Evolutionary conservation across 1,140 invertebrate species (phyloP), one percentile per base, ranked within the genome.

Genomic region (Scaptomyza graminum): DNA sequence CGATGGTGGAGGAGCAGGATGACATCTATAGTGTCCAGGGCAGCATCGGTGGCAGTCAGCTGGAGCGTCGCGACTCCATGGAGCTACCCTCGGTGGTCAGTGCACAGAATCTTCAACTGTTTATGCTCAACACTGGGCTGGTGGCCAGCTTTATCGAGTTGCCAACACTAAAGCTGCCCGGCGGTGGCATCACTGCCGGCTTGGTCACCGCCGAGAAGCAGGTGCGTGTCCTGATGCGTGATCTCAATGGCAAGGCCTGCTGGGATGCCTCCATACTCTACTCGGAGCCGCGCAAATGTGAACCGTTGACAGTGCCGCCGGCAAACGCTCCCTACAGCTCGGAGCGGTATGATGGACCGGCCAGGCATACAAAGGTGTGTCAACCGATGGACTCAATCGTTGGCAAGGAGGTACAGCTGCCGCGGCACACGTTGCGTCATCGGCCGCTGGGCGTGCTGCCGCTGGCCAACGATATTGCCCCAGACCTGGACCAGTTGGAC

Each of bases 201-300:
- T 70, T 95, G 28, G 92, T 93, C 37, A 95, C 94, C 0, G 94
- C 94, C 9, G 94, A 95, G 68, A 94, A 93, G 79, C 95, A 93
- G 95, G 97, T 98, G 18, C 93, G 98, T 28, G 95, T 99, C 16
- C 93, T 99, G 9, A 92, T 99, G 50, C 93, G 98, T 31, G 98
- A 99, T 92, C 93, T 99, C n/a, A 96, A 96, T 50, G 98, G 98
- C n/a, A 99, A 99, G 93, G 96, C 97, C 52, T 98, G 96, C 74
- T 99, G 98, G 98, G 98, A 99, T 92, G 97, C 96, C 52, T 97
- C 97, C 0, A 96, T 98, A 47, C 93, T 99, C 0, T 97, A 97
- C 90, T 95, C 95, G 85, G 94, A 95, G 74, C 95, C 95, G 0
- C 90, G 93, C 1, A 88, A 79, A 15, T 5, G 31, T 1, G 79